Percentiles rank a stretch among this genome's conserved stretches.
phyloP scores from a whole-genome alignment of 2,888 invertebrate genomes.

The Andrena trimmerana region DNA sequence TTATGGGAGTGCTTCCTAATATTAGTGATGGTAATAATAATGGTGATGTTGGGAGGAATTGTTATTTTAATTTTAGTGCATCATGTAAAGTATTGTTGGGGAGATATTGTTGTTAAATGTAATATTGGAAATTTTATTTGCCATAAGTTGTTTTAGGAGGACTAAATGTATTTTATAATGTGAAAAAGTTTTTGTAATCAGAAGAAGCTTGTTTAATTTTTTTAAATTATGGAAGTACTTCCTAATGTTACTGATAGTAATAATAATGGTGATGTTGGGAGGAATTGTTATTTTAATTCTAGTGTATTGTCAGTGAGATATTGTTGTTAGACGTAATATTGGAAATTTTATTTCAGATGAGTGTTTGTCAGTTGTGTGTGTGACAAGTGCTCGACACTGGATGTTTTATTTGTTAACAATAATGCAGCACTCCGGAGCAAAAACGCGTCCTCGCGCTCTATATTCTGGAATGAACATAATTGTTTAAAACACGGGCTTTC shows the following conservation, averaged over 20 bases:
- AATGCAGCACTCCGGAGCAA: neutral
- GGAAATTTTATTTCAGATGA: neutral
- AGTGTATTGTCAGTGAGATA: neutral
- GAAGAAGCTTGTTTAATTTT: too few species aligned
- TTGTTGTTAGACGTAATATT: neutral
- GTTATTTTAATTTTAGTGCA: too few species aligned
- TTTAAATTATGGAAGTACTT: too few species aligned
- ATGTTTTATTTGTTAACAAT: constrained; percentile 2
- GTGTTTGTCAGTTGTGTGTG: neutral
- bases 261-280: too few species aligned
- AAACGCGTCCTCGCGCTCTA: neutral
- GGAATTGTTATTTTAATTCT: too few species aligned
- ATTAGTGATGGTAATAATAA: too few species aligned
- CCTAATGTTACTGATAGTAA: too few species aligned
- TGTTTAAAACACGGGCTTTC: constrained; percentile 7
- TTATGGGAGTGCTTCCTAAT: too few species aligned
- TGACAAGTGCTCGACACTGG: neutral
- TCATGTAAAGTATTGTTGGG: neutral
- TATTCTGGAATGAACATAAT: constrained; percentile 30
- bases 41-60: too few species aligned
- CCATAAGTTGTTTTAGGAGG: neutral
- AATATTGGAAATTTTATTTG: neutral
- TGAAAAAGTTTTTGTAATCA: too few species aligned
- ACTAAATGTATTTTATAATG: too few species aligned
- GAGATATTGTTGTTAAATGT: neutral